phyloP scores from a whole-genome alignment of 2,797 vertebrate genomes.

The Bradypodion pumilum region DNA sequence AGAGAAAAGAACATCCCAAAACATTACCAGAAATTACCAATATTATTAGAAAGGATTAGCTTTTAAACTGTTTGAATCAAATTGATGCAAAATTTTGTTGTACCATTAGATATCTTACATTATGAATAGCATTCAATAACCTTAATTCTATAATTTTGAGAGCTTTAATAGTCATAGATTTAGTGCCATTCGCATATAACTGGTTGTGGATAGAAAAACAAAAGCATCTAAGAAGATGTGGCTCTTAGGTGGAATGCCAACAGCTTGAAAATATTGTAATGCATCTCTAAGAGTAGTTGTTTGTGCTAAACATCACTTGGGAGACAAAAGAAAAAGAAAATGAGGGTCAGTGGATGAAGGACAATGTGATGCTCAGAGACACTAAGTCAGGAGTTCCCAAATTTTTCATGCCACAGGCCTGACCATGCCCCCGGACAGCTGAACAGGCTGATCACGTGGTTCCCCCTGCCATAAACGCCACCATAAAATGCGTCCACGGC shows the following conservation, averaged over 20 bases:
- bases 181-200: not conserved
- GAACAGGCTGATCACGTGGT: too few species aligned
- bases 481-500: too few species aligned
- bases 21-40: not conserved
- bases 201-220: not conserved
- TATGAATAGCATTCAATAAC: not conserved
- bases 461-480: too few species aligned
- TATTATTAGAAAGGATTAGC: not conserved
- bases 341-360: not conserved
- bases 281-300: not conserved
- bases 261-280: not conserved
- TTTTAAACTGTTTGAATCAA: conserved; percentile 28
- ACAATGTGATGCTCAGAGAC: too few species aligned
- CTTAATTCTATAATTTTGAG: not conserved
- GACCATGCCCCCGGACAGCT: too few species aligned
- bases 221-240: not conserved
- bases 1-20: not conserved
- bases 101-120: not conserved
- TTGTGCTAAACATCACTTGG: not conserved
- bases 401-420: too few species aligned
- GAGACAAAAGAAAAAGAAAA: not conserved
- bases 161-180: not conserved
- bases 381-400: not conserved
- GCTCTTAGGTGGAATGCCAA: not conserved
- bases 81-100: not conserved